A percentile compares a stretch with the other conserved stretches of the same genome.
phyloP scores from a whole-genome alignment of 1,140 invertebrate genomes.

The Pentalonia nigronervosa region DNA sequence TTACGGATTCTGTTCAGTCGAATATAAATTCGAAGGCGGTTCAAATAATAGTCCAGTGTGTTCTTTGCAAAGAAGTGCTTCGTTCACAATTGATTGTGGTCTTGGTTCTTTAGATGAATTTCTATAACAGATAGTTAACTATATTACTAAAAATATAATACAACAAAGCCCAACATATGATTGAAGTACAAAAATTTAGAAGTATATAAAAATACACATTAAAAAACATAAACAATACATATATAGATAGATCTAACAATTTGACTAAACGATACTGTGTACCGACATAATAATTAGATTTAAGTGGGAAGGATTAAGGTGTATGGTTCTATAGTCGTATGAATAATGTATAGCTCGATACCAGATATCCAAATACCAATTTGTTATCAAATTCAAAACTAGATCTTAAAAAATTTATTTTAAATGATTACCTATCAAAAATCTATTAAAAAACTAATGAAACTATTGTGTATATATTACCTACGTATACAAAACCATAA shows the following conservation, averaged over 20 bases:
- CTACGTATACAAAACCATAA: neutral
- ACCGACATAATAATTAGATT: neutral
- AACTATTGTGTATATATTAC: no score
- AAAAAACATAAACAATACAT: neutral
- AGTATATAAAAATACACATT: neutral
- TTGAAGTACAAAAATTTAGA: neutral
- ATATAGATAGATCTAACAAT: neutral
- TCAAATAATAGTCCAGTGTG: constrained; percentile 43
- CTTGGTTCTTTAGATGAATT: constrained; percentile 42
- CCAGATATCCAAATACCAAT: neutral
- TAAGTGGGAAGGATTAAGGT: neutral
- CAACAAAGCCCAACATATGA: neutral
- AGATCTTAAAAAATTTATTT: neutral
- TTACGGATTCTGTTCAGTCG: constrained; percentile 55
- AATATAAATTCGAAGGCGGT: constrained; percentile 14
- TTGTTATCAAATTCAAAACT: neutral
- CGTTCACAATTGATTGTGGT: constrained; percentile 21
- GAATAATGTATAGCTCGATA: neutral
- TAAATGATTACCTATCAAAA: neutral
- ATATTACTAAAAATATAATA: neutral
- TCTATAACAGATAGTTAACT: neutral
- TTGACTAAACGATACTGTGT: neutral
- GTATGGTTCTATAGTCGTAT: neutral
- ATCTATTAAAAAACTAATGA: neutral
- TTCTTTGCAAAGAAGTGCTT: constrained; percentile 44